Base-by-base conservation (phyloP, 92 coral and sea anemone genomes). In the Actinostola sp. region DNA sequence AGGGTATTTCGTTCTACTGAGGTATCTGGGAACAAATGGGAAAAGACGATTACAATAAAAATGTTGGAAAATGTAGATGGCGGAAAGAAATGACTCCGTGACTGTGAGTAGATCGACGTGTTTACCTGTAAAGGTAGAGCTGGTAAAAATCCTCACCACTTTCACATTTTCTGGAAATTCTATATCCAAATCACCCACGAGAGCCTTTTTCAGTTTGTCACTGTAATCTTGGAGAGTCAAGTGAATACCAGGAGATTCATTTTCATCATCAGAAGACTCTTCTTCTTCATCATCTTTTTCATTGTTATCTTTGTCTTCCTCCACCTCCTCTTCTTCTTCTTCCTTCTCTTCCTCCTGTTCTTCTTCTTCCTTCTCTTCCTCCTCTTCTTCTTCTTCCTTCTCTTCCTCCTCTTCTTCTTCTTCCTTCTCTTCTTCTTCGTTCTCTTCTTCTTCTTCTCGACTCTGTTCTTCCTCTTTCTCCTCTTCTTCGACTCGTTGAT, bases 121-220 rank as follows among this genome's bases (percentile, higher is more conserved):
- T 52, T 55, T 87, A 92, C 99, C 99, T 27, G 99, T 95, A 51
- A 95, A 95, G 3, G 99, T 95, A 8, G 99, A 95, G 61, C 99
- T 95, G 1, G 99, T 95, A 53, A 95, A 95, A 24, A 95, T 95
- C 56, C 99, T 80, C 46, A 95, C 99, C 27, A 95, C 80, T 48
- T 86, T 89, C 33, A 88, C 89, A 61, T 88, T 88, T 63, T 89
- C 97, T 38, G 99, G 99, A 70, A 73, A 95, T 8, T 65, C 86
- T 17, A 79, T 60, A 46, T 82, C 81, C 57, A 95, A 38, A 41
- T 85, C 91, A 6, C 99, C 99, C 5, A 87, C 77, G 49, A 95
- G 60, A 21, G 99, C 99, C 58, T 89, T 76, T 45, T 57, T 72
- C 34, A 79, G 52, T 54, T 77, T 72, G 27, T 72, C 82, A 55